These are phyloP conservation scores for Malurus leucopterus DNA, from an alignment of 2,797 vertebrate genomes.

Conservation along the genomic window DNA sequence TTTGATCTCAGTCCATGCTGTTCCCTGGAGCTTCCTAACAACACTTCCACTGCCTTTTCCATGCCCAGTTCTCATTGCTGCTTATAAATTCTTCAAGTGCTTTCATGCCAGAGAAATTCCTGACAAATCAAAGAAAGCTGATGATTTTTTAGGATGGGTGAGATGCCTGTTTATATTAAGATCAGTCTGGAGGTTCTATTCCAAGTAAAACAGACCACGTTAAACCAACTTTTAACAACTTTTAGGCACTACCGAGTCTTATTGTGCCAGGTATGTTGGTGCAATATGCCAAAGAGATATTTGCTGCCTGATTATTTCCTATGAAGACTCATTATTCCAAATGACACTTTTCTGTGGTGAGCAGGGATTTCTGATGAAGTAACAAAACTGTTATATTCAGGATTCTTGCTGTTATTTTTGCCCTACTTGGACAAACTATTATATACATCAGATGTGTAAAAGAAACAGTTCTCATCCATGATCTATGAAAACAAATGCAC, in stretches of 20 bases:
- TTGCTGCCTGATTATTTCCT: not conserved
- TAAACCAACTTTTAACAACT: not conserved
- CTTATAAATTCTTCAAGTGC: not conserved
- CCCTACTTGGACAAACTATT: not conserved
- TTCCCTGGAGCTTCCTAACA: not conserved
- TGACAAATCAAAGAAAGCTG: not conserved
- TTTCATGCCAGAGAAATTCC: not conserved
- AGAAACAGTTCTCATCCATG: not conserved
- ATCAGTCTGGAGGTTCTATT: not conserved
- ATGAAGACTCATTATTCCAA: not conserved
- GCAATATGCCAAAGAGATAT: not conserved
- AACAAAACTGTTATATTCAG: not conserved
- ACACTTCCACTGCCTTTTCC: not conserved
- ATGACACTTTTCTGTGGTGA: not conserved
- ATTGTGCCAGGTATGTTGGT: not conserved
- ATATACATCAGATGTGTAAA: fast-evolving
- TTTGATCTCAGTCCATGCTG: not conserved
- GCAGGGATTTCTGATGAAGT: not conserved
- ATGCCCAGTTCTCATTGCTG: fast-evolving
- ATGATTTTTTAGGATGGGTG: not conserved
- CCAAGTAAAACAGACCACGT: not conserved
- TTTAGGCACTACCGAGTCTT: not conserved
- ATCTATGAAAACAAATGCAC: not conserved
- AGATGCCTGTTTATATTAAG: not conserved
- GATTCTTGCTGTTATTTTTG: not conserved